These are phyloP conservation scores for Pogonus chalceus DNA, from an alignment of 1,140 invertebrate species.

Conservation along the genomic window DNA sequence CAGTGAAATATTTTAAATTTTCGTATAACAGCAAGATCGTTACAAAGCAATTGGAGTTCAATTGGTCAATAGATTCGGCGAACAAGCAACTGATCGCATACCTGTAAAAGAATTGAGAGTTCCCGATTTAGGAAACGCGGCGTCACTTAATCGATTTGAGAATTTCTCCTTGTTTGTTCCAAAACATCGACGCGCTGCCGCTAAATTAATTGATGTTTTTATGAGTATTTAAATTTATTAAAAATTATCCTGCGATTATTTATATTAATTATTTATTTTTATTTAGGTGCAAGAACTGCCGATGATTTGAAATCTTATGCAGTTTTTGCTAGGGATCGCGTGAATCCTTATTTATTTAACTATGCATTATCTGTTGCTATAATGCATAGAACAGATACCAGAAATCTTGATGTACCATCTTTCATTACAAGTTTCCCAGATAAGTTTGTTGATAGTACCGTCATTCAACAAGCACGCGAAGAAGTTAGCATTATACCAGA, in stretches of 20 bases:
- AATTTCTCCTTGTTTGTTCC: conserved; percentile 69
- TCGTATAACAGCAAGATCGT: conserved; percentile 43
- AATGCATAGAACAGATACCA: conserved; percentile 63
- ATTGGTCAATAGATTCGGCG: conserved; percentile 45
- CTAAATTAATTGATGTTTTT: conserved; percentile 60
- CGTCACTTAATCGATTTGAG: conserved; percentile 52
- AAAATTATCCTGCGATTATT: neutral
- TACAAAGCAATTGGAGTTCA: conserved; percentile 46
- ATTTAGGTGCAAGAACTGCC: conserved; percentile 51
- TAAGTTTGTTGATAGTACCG: conserved; percentile 62
- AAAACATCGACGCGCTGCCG: conserved; percentile 56
- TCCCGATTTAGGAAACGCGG: conserved; percentile 54
- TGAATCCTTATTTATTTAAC: conserved; percentile 69
- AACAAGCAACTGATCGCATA: conserved; percentile 42
- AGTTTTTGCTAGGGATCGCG: conserved; percentile 58
- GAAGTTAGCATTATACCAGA: conserved; percentile 51
- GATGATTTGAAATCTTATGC: conserved; percentile 61
- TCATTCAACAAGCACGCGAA: conserved; percentile 56
- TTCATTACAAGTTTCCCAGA: conserved; percentile 65
- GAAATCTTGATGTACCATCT: conserved; percentile 55
- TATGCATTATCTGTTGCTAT: conserved; percentile 66
- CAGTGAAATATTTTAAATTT: neutral
- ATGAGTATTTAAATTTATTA: conserved; percentile 38
- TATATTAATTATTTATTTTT: neutral
- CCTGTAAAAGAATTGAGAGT: conserved; percentile 53